Evolutionary conservation across 2,113 vertebrate species (phyloP), one percentile per base, ranked within the genome.

Genomic region (Neolamprologus sp.): DNA sequence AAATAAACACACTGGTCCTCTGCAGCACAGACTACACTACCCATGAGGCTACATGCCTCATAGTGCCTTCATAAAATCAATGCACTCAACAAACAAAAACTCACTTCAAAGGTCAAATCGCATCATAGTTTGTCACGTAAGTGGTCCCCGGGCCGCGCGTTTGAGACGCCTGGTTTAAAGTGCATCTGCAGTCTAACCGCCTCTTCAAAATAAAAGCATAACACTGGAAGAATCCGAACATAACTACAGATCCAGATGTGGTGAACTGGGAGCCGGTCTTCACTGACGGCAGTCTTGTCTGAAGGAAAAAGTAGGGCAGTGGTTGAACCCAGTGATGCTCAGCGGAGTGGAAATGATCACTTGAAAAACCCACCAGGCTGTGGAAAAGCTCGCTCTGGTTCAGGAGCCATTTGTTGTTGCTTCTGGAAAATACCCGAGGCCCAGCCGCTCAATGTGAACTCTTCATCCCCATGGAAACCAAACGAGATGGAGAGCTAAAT

Each of bases 401-500:
- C 84, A 81, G 81, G 89, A 89, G 89, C 26, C 80, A 13, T 75
- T 91, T 53, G 7, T 33, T 54, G 35, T 45, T 60, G 82, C 91
- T 55, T 87, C 87, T 89, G 92, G 92, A 93, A 92, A 91, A 88
- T 82, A 92, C 91, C 86, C 16, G 40, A 80, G 84, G 92, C 80
- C 85, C 83, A 42, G 83, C 88, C 13, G 40, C 85, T 83, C 71
- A 9, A 4, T 5, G 11, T 31, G 63, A 91, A 86, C 87, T 86
- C 88, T 47, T 55, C 91, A 90, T 95, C 92, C 91, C 95, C 95
- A 95, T 94, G 95, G 94, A 95, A 95, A 95, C 93, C 86, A 90
- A 84, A 87, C 73, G 88, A 71, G 81, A 91, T 68, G 85, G 81
- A 47, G 82, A 13, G 73, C 90, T 93, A 94, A 93, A 93, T 90